Percentiles rank a stretch among this genome's conserved stretches.
These are phyloP conservation scores for Lasioglossum figueresi DNA, from an alignment of 2,888 invertebrate genomes.

Conservation along the genomic window DNA sequence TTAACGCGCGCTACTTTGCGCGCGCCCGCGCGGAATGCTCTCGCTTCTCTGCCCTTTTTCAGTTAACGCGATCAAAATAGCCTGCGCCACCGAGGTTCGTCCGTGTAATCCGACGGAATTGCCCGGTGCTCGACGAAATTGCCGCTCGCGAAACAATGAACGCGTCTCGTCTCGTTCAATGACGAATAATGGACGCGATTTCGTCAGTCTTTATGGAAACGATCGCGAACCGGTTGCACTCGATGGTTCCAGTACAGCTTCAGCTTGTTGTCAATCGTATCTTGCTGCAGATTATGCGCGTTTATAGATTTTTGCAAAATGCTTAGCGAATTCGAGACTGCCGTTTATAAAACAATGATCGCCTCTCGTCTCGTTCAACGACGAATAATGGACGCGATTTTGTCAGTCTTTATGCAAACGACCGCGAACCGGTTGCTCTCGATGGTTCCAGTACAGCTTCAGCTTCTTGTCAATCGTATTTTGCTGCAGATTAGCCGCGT, in stretches of 20 bases:
- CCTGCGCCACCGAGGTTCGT: neutral
- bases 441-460: no score
- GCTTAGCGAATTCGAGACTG: no score
- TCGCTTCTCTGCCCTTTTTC: neutral
- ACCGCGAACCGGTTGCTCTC: no score
- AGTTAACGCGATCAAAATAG: neutral
- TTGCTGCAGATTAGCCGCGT: no score
- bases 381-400: no score
- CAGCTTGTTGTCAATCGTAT: neutral
- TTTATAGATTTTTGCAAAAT: neutral
- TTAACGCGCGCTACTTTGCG: neutral
- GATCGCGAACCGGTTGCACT: neutral
- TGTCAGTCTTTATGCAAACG: no score
- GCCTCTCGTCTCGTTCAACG: no score
- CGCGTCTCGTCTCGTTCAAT: neutral
- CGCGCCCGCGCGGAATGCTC: neutral
- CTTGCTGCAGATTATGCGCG: neutral
- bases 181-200: neutral
- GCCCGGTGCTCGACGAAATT: neutral
- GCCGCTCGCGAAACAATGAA: neutral
- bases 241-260: neutral
- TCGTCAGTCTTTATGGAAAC: neutral
- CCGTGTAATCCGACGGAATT: neutral
- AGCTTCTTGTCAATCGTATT: no score
- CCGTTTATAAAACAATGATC: no score